A percentile compares a stretch with the other conserved stretches of the same genome.
Conservation (phyloP, 2,113 vertebrate genomes). For the Neofelis nebulosa region DNA sequence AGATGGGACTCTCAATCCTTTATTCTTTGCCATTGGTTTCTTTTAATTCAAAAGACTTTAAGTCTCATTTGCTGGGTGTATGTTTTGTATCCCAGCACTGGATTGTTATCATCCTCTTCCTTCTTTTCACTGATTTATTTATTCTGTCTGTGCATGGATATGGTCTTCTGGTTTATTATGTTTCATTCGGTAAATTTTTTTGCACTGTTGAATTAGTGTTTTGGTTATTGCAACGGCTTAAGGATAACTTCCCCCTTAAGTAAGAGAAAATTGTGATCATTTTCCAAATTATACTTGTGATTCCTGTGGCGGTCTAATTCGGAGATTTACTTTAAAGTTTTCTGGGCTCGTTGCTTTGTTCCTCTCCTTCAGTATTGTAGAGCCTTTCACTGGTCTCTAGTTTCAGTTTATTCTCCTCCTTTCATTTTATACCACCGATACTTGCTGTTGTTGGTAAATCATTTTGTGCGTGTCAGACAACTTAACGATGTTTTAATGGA, state of each 20-base stretch:
- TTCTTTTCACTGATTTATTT: neutral
- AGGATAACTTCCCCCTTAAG: neutral
- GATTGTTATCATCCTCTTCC: neutral
- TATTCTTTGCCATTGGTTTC: neutral
- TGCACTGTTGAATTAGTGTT: neutral
- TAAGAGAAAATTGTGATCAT: neutral
- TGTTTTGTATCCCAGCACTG: neutral
- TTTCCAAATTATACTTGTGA: neutral
- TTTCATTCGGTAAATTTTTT: neutral
- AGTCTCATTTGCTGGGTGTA: neutral
- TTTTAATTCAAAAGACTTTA: neutral
- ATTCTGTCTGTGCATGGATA: neutral
- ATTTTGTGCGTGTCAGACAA: neutral
- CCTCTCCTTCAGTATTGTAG: neutral
- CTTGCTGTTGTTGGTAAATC: neutral
- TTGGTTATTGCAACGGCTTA: neutral
- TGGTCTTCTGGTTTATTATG: neutral
- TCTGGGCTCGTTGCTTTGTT: neutral
- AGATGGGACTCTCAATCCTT: neutral
- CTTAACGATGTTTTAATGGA: neutral
- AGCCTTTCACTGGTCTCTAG: neutral
- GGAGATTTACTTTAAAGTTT: neutral
- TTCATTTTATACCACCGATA: neutral
- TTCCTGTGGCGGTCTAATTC: neutral
- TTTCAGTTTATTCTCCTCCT: neutral